These are phyloP conservation scores for Rhabdomys dilectus DNA, from an alignment of 2,113 vertebrate genomes.

Conservation along the genomic window DNA sequence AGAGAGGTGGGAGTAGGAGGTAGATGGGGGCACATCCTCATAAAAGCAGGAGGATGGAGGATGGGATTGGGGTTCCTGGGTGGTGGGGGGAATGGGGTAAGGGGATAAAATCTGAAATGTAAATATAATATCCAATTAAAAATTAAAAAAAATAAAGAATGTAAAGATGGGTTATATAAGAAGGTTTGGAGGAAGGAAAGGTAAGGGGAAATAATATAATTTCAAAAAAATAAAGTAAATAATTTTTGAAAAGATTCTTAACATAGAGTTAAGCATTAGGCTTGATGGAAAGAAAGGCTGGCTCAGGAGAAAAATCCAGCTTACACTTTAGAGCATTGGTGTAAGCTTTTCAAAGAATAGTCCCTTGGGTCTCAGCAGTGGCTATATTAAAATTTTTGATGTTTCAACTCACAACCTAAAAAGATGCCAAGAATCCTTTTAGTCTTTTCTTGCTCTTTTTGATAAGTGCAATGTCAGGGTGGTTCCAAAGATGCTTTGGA, in stretches of 20 bases:
- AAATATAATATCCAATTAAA: neutral
- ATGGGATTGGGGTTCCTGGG: no score
- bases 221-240: neutral
- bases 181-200: neutral
- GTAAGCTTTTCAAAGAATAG: neutral
- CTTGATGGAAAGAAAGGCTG: neutral
- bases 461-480: neutral
- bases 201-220: neutral
- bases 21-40: no score
- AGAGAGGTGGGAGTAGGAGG: no score
- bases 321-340: neutral
- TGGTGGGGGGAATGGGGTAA: no score
- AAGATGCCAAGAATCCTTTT: no score
- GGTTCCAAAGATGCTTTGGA: neutral
- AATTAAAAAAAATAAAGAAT: neutral
- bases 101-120: no score
- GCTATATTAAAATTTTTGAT: neutral
- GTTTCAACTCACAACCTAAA: neutral
- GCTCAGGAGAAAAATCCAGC: no score
- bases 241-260: neutral
- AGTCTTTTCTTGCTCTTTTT: neutral
- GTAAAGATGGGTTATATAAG: neutral
- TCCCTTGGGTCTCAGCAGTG: neutral
- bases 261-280: neutral
- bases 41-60: no score